Evolutionary conservation across 1,140 invertebrate species (phyloP).

Genomic region (Nymphalis io): DNA sequence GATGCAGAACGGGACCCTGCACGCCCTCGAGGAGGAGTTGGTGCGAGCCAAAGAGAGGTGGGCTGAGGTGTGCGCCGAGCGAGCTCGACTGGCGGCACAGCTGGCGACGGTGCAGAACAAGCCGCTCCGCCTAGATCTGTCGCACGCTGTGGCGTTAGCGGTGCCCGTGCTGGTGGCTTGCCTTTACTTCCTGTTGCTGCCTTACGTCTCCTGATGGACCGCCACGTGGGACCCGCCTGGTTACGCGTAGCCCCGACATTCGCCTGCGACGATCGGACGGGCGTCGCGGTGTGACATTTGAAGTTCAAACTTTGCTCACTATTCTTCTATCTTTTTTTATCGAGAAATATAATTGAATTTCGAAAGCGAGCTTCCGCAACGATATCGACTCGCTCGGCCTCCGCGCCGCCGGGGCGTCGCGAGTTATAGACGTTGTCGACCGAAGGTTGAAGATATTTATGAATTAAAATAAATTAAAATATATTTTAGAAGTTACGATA

Average conservation of each 20-base stretch:
- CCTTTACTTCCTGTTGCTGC: slow-evolving; percentile 65
- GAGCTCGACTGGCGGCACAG: slow-evolving; percentile 66
- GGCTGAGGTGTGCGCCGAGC: slow-evolving; percentile 66
- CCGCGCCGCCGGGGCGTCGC: slow-evolving; percentile 23
- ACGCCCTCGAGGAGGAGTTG: slow-evolving; percentile 77
- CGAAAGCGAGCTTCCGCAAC: slow-evolving; percentile 15
- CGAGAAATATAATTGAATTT: slow-evolving; percentile 17
- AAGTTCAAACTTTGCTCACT: slow-evolving; percentile 51
- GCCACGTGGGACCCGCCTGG: slow-evolving; percentile 79
- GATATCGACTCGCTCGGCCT: slow-evolving; percentile 12
- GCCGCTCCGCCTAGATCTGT: slow-evolving; percentile 39
- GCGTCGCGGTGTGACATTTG: slow-evolving; percentile 26
- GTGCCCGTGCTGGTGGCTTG: slow-evolving; percentile 49
- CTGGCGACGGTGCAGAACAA: slow-evolving; percentile 58
- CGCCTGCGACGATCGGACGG: slow-evolving; percentile 17
- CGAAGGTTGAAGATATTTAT: slow-evolving; percentile 45
- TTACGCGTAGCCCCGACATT: slow-evolving; percentile 55
- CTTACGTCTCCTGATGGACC: slow-evolving; percentile 77
- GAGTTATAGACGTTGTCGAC: slow-evolving; percentile 31
- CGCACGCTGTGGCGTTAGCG: slow-evolving; percentile 45
- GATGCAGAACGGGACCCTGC: slow-evolving; percentile 66
- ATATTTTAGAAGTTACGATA: slow-evolving; percentile 40
- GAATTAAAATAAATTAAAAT: slow-evolving; percentile 57
- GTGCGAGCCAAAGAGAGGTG: slow-evolving; percentile 76
- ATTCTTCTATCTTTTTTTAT: slow-evolving; percentile 28